Conservation (phyloP, 2,113 vertebrate species). For the Proteles cristata region DNA sequence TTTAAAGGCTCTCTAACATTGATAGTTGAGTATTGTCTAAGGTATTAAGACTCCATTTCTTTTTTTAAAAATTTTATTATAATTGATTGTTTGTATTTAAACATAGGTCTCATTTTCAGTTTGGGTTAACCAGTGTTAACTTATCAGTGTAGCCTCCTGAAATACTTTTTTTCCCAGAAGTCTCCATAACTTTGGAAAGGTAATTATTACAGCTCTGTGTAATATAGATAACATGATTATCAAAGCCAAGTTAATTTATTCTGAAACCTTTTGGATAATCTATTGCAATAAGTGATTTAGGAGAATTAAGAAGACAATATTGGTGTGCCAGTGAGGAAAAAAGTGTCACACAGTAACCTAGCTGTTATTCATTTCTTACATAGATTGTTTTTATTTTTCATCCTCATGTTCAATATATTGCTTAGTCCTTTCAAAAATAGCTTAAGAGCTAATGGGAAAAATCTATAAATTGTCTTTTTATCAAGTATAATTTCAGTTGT, state of each 20-base stretch:
- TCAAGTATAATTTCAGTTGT: neutral
- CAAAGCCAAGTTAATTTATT: constrained; percentile 20
- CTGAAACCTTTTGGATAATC: neutral
- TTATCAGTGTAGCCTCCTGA: neutral
- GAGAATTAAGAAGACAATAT: neutral
- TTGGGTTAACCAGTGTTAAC: neutral
- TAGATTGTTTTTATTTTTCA: constrained; percentile 47
- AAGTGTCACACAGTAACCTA: neutral
- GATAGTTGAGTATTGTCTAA: neutral
- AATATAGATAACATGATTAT: neutral
- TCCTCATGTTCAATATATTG: neutral
- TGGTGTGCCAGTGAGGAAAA: neutral
- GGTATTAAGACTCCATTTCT: neutral
- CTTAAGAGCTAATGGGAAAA: neutral
- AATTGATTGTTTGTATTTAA: constrained; percentile 20
- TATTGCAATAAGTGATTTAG: constrained; percentile 23
- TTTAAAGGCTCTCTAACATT: neutral
- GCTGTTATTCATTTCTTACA: neutral
- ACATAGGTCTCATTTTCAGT: constrained; percentile 44
- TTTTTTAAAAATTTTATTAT: neutral
- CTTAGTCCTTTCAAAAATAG: constrained; percentile 9
- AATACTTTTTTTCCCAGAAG: neutral
- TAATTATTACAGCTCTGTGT: neutral
- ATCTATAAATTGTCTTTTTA: neutral
- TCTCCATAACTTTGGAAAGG: neutral